Base-by-base conservation (phyloP, 2,888 invertebrate genomes). In the Lepidochitona cinerea region DNA sequence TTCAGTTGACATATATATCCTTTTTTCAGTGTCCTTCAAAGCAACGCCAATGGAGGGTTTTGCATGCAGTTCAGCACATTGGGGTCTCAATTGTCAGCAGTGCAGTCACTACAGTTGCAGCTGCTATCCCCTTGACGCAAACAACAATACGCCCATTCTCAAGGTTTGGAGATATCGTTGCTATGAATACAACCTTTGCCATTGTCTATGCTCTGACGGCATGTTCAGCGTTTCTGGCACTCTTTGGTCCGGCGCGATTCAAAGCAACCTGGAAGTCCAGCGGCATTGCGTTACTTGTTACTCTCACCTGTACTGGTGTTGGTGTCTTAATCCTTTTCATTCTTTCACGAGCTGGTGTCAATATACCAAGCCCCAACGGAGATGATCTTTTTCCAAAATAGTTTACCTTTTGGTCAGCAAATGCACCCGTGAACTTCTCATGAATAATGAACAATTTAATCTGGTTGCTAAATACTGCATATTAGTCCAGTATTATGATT, bases 161-260 rank as follows among this genome's bases (percentile, higher is more conserved):
- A 68, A 86, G 88, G 72, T 89, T 89, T 80, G 89, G 89, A 23
- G 78, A 84, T 73, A 89, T 89, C 72, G 81, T 89, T n/a, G 85
- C 87, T 49, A 87, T 89, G 74, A 89, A 88, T 79, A 88, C 88
- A 1, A 78, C 84, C 7, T 85, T 89, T 18, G 84, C 87, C 54
- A 86, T 89, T 69, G 37, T 87, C 26, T 87, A 86, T 76, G 85
- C 88, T 1, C 79, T 89, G 35, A 85, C 87, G 14, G 83, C 86
- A 18, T 85, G 88, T 72, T 79, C 85, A 6, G 86, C 87, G 7
- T 77, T 88, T 53, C 81, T 89, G 53, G 80, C 83, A 37, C 77
- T 84, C 9, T 69, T 87, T 14, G 89, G 81, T 9, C 89, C 89
- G 0, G 84, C 87, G 0, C 75, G 74, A 35, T 88, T 83, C 79